Evolutionary conservation across 2,888 invertebrate genomes (phyloP).

Genomic region (Neoitamus cyanurus): DNA sequence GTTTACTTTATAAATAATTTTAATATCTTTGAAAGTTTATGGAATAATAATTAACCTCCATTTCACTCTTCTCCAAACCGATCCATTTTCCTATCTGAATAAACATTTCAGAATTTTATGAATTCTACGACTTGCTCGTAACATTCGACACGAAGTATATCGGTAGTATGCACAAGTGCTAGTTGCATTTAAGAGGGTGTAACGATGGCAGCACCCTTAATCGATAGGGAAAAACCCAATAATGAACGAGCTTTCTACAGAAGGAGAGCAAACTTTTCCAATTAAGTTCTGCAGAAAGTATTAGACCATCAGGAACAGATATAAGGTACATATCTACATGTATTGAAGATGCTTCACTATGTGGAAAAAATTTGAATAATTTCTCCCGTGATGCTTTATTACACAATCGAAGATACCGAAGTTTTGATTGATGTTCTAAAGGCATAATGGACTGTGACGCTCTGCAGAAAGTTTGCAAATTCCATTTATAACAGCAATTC

Average conservation of each 20-base stretch:
- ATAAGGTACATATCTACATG: neutral
- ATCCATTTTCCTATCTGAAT: too few relatives aligned
- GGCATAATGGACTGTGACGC: neutral
- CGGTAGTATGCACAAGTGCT: neutral
- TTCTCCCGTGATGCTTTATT: neutral
- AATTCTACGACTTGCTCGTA: neutral
- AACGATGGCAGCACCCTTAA: neutral
- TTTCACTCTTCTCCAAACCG: too few relatives aligned
- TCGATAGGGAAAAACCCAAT: neutral
- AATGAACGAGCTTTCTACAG: neutral
- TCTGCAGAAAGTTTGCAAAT: neutral
- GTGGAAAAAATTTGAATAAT: neutral
- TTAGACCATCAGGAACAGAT: neutral
- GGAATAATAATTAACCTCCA: too few relatives aligned
- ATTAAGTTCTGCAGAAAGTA: neutral
- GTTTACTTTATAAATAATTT: too few relatives aligned
- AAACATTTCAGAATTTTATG: neutral
- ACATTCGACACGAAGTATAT: neutral
- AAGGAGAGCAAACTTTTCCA: neutral
- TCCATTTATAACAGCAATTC: neutral
- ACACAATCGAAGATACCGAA: neutral
- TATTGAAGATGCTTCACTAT: neutral
- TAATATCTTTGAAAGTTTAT: too few relatives aligned
- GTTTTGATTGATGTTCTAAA: slow-evolving; percentile 10
- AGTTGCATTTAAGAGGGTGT: neutral